phyloP scores from a whole-genome alignment of 2,113 vertebrate genomes.

The Neomonachus schauinslandi region DNA sequence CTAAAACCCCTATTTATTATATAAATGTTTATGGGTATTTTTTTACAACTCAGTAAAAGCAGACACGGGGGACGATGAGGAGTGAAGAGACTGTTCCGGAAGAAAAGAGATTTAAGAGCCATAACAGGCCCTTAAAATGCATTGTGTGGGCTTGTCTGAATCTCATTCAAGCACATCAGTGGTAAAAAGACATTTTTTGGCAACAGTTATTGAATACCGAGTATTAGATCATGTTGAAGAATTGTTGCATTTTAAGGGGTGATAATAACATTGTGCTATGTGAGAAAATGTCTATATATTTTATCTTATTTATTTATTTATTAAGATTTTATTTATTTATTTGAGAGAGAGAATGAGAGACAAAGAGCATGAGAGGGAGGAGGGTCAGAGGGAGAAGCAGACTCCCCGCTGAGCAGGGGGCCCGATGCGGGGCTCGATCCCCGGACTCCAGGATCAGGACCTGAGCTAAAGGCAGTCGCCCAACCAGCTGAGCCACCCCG shows the following conservation, averaged over 20 bases:
- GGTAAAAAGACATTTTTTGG: slow-evolving; percentile 13
- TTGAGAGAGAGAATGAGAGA: neutral
- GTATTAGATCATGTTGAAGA: neutral
- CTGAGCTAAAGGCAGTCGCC: neutral
- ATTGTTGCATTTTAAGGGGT: neutral
- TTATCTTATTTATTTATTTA: neutral
- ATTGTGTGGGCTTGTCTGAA: neutral
- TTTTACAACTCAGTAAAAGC: neutral
- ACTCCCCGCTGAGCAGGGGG: neutral
- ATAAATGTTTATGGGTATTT: neutral
- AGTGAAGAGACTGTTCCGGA: neutral
- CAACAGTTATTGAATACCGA: neutral
- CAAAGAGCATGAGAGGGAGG: neutral
- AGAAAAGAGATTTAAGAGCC: neutral
- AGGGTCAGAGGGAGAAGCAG: neutral
- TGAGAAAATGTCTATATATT: neutral
- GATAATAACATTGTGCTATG: neutral
- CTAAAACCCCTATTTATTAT: neutral
- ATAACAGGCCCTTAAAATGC: neutral
- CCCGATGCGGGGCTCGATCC: neutral
- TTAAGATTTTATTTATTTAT: neutral
- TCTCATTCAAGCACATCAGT: neutral
- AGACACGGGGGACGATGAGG: neutral
- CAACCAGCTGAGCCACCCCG: neutral
- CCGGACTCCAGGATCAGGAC: neutral